A percentile compares a stretch with the other conserved stretches of the same genome.
Conservation (phyloP, 1,140 invertebrate genomes). For the Lordiphosa clarofinis region DNA sequence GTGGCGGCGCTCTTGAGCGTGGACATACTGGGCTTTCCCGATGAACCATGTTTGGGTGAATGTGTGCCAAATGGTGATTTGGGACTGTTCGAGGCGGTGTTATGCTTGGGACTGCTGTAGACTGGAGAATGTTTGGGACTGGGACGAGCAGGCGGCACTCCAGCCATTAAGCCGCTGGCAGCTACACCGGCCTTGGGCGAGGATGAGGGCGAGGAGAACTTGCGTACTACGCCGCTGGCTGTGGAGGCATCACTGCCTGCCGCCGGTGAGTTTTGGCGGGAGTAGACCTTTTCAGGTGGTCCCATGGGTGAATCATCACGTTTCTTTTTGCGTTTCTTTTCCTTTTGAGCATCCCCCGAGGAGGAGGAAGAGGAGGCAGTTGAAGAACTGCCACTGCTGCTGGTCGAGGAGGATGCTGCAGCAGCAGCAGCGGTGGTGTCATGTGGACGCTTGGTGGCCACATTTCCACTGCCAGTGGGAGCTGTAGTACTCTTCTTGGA, state of each 20-base stretch:
- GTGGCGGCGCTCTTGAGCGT: slow-evolving; percentile 88
- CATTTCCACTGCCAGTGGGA: slow-evolving; percentile 8
- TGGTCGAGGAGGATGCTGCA: slow-evolving; percentile 27
- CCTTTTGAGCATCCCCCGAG: slow-evolving; percentile 82
- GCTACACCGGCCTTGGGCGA: slow-evolving; percentile 82
- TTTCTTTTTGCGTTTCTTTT: slow-evolving; percentile 89
- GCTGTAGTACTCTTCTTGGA: slow-evolving; percentile 41
- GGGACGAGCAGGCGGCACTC: slow-evolving; percentile 83
- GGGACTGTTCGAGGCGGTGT: slow-evolving; percentile 82
- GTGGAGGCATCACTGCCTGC: slow-evolving; percentile 69
- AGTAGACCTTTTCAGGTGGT: slow-evolving; percentile 87
- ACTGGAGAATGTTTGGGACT: slow-evolving; percentile 88
- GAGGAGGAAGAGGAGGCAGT: neutral
- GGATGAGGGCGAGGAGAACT: slow-evolving; percentile 79
- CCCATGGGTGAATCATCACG: slow-evolving; percentile 89
- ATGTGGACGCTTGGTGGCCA: slow-evolving; percentile 43
- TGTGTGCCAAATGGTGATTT: slow-evolving; percentile 83
- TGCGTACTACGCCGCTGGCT: slow-evolving; percentile 49
- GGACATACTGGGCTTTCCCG: slow-evolving; percentile 93
- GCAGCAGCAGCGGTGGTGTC: slow-evolving; percentile 22
- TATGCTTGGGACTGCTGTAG: slow-evolving; percentile 88
- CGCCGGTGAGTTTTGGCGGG: slow-evolving; percentile 71
- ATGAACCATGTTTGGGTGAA: slow-evolving; percentile 87
- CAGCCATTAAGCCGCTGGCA: slow-evolving; percentile 37
- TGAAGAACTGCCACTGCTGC: slow-evolving; percentile 70